phyloP scores from a whole-genome alignment of 2,113 vertebrate species.

The Lepus europaeus region DNA sequence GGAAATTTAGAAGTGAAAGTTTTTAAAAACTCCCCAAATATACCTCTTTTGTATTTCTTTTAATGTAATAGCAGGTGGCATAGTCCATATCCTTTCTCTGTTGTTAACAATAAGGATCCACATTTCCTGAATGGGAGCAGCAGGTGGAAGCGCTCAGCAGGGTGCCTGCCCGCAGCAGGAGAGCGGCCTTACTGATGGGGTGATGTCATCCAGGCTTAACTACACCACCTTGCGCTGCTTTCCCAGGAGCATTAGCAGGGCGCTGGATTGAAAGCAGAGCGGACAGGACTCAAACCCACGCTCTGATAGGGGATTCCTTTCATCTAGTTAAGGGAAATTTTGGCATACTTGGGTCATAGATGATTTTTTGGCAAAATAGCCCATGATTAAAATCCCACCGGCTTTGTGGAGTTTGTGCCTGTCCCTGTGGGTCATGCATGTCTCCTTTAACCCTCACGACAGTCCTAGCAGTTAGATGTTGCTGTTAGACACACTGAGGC shows the following conservation, averaged over 20 bases:
- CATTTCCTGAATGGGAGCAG: not conserved
- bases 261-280: no score
- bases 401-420: not conserved
- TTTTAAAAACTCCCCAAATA: not conserved
- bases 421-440: not conserved
- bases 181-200: not conserved
- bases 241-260: no score
- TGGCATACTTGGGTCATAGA: not conserved
- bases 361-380: not conserved
- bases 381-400: not conserved
- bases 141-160: not conserved
- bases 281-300: no score
- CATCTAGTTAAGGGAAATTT: not conserved
- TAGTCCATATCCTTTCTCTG: not conserved
- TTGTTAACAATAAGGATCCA: not conserved
- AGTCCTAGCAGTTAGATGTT: not conserved
- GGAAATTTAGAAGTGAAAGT: not conserved
- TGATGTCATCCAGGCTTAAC: not conserved
- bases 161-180: not conserved
- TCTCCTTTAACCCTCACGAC: not conserved
- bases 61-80: not conserved
- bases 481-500: not conserved
- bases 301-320: not conserved
- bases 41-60: not conserved
- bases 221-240: no score